Conservation (phyloP, 2,888 invertebrate species). For the Papilio gigon region DNA sequence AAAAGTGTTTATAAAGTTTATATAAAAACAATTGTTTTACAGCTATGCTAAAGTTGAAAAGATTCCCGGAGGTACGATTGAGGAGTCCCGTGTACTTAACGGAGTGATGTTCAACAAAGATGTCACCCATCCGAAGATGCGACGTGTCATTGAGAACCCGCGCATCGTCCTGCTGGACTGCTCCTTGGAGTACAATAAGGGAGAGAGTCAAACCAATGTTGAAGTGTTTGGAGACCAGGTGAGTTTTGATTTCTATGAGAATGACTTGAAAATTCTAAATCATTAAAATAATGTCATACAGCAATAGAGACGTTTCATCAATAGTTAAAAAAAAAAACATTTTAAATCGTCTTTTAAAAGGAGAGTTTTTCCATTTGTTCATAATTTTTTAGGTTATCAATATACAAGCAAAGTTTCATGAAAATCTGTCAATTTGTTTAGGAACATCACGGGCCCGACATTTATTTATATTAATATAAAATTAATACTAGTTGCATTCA, state of each 20-base stretch:
- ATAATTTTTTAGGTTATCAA: too few relatives aligned
- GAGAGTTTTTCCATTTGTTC: too few relatives aligned
- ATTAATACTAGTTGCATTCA: neutral
- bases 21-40: constrained; percentile 43
- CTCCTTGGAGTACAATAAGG: constrained; percentile 98
- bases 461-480: too few relatives aligned
- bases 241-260: constrained; percentile 26
- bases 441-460: too few relatives aligned
- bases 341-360: too few relatives aligned
- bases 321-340: too few relatives aligned
- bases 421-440: too few relatives aligned
- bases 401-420: too few relatives aligned
- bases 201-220: constrained; percentile 98
- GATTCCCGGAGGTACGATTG: constrained; percentile 97
- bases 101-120: constrained; percentile 99
- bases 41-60: constrained; percentile 96
- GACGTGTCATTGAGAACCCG: constrained; percentile 96
- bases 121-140: constrained; percentile 99
- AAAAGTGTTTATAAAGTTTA: too few relatives aligned
- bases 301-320: too few relatives aligned
- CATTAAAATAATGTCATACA: too few relatives aligned
- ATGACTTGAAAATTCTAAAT: neutral
- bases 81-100: constrained; percentile 95
- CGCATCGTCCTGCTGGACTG: constrained; percentile 97
- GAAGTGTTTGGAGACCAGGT: constrained; percentile 95